Base-by-base conservation (phyloP, 2,797 vertebrate genomes). In the Neoniphon sammara region DNA sequence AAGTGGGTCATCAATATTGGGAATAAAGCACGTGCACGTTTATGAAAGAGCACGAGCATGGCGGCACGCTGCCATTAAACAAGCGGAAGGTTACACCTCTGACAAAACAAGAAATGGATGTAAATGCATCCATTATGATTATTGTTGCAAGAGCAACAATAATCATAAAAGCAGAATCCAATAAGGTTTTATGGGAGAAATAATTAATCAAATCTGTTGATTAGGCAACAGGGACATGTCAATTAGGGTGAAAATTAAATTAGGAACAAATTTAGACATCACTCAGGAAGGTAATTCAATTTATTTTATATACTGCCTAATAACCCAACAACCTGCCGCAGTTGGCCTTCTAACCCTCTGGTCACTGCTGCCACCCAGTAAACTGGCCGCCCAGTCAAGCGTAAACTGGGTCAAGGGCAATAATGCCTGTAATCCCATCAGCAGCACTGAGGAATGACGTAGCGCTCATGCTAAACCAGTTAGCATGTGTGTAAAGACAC, bases 351-450 rank as follows among this genome's bases (percentile, higher is more conserved):
- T 15, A 7, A 63, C 54, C 78, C 66, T 56, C 8, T 7, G 66
- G 66, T 75, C 70, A 64, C 0, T 36, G 42, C 36, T 54, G 65
- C 61, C 53, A 31, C 34, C 42, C 10, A 18, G 30, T 31, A 42
- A 47, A 78, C 62, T 17, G 62, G 65, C 64, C 8, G 21, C 55
- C 30, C 59, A 42, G 21, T 34, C 64, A 7, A 6, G 18, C 68
- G 31, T 11, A 77, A n/a, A 82, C 20, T 61, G 64, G 84, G 81
- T 78, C 78, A 86, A 81, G 73, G 70, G 15, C 57, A 47, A 18
- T 50, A 57, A 56, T 1, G 44, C 20, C 58, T 44, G 52, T 47
- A 53, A 69, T 55, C 27, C 64, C 11, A 3, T 49, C 10, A 59
- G 53, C 14, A 63, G 52, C 34, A 49, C 59, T 66, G 10, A 70